Evolutionary conservation across 2,888 invertebrate genomes (phyloP).

Genomic region (Folsomia manolachei): DNA sequence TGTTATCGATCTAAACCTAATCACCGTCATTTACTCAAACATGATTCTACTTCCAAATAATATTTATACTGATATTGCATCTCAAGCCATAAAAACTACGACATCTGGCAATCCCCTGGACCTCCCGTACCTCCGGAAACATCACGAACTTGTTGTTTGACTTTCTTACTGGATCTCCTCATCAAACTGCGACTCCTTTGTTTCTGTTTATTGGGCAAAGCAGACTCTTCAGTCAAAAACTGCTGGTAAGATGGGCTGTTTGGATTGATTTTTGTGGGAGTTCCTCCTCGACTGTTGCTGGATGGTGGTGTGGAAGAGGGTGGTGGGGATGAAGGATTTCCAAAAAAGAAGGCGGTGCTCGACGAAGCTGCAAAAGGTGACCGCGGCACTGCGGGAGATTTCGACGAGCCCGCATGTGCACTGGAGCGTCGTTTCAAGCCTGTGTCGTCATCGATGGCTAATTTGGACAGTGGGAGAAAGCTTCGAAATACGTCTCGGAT

Average conservation of each 20-base stretch:
- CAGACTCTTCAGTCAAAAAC: conserved; percentile 52
- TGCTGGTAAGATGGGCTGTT: conserved; percentile 52
- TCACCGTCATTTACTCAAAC: background rate
- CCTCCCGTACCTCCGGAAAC: conserved; percentile 61
- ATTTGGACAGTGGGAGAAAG: conserved; percentile 63
- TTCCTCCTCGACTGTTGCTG: conserved; percentile 52
- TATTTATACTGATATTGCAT: too few species aligned
- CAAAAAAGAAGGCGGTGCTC: conserved; percentile 21
- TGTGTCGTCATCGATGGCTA: conserved; percentile 46
- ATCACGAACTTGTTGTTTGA: conserved; percentile 73
- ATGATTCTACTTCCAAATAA: background rate
- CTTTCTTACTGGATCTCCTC: conserved; percentile 72
- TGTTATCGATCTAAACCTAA: too few species aligned
- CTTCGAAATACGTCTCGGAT: conserved; percentile 77
- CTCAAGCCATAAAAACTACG: too few species aligned
- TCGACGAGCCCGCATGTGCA: conserved; percentile 60
- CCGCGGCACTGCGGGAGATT: conserved; percentile 49
- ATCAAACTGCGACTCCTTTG: conserved; percentile 72
- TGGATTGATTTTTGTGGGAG: conserved; percentile 55
- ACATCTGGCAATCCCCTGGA: conserved; percentile 68
- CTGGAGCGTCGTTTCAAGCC: conserved; percentile 68
- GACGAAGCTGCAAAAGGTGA: conserved; percentile 26
- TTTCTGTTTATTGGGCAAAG: conserved; percentile 54
- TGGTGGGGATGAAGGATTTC: conserved; percentile 52
- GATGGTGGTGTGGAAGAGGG: conserved; percentile 34